Conservation (phyloP, 2,113 vertebrate species). For the Seriola dumerili region DNA sequence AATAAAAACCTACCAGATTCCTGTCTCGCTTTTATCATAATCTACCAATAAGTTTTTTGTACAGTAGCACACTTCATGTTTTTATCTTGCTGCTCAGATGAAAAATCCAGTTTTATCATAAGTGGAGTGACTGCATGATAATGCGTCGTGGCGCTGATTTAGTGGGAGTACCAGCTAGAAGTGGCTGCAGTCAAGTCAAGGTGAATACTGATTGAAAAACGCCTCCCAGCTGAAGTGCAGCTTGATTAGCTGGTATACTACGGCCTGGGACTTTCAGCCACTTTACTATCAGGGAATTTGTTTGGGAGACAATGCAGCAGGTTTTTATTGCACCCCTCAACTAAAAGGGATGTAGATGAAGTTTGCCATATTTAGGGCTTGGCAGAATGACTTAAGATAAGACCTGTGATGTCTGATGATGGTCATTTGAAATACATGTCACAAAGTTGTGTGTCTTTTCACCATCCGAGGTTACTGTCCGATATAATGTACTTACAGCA, state of each 20-base stretch:
- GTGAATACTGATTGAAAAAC: conserved; percentile 1
- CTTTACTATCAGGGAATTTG: neutral
- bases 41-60: neutral
- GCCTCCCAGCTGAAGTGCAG: neutral
- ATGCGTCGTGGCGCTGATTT: neutral
- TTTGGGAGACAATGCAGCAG: neutral
- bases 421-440: neutral
- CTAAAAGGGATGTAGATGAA: neutral
- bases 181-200: too few species aligned
- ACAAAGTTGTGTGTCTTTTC: neutral
- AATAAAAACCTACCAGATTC: too few species aligned
- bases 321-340: neutral
- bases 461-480: neutral
- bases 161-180: neutral
- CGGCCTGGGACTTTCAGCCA: too few species aligned
- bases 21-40: neutral
- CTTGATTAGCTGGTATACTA: neutral
- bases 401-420: neutral
- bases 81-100: neutral
- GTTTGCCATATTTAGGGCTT: neutral
- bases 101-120: neutral
- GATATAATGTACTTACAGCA: neutral
- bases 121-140: neutral
- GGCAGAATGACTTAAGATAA: neutral
- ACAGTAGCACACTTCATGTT: neutral